Evolutionary conservation across 2,888 invertebrate species (phyloP), one percentile per base, ranked within the genome.

Genomic region (Mayetiola destructor): DNA sequence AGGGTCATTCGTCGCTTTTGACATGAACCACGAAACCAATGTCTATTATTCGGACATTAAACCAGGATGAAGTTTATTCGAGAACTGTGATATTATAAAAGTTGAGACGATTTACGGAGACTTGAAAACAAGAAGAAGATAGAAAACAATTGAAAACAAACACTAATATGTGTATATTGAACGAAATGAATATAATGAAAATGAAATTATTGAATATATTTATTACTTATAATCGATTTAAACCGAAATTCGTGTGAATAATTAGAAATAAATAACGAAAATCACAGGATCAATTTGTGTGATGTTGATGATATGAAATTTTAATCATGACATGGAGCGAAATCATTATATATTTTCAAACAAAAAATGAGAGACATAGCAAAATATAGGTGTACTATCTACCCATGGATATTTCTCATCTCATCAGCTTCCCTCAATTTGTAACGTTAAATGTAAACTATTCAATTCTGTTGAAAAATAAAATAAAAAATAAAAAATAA

Each of bases 51-150:
- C 2, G n/a, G 27, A 27, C 9, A n/a, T n/a, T 27, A 48, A 39
- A 2, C n/a, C 48, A 48, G 48, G 48, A 27, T 48, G 27, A 48
- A 48, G 16, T 27, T 48, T 48, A n/a, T 48, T 48, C 27, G 18
- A 48, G 27, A 48, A 27, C 48, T 48, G 48, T 48, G 48, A 48
- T 48, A 48, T 48, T 48, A 37, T 37, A 4, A 37, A 37, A 37
- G 14, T 40, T 40, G 23, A 21, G 40, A 40, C 40, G 40, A 40
- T 9, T 40, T 4, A 40, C 8, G 10, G 23, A 21, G 23, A 16
- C 3, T 40, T 39, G 39, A 39, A 39, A 10, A 40, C 9, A 14
- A 20, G 23, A 40, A 40, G 10, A 2, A 21, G 23, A 27, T n/a
- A 27, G 14, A 48, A 27, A 27, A 27, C n/a, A 27, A 14, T n/a